Conservation (phyloP, 1,140 invertebrate species). For the Nebria ingens region DNA sequence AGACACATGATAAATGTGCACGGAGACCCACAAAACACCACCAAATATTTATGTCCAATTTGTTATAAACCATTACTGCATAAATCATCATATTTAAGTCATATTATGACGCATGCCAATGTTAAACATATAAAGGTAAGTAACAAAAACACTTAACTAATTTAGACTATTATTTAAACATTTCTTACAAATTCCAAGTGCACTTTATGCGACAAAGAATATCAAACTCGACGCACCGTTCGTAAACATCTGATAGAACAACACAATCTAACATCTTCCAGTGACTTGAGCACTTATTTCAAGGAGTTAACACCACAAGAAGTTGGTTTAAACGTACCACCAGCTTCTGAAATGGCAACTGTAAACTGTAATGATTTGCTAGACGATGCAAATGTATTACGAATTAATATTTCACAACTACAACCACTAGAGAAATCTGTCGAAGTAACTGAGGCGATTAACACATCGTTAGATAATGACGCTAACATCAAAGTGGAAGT, state of each 20-base stretch:
- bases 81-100: not conserved
- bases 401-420: not conserved
- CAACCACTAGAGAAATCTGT: not conserved
- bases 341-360: not conserved
- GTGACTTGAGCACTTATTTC: not conserved
- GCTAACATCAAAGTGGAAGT: not conserved
- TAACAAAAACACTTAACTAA: not conserved
- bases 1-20: constrained; percentile 23
- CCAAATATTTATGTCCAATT: not conserved
- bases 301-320: not conserved
- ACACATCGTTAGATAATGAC: not conserved
- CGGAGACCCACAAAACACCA: constrained; percentile 5
- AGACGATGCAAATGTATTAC: not conserved
- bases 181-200: constrained; percentile 17
- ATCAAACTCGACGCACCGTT: not conserved
- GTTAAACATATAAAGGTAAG: constrained; percentile 22
- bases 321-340: not conserved
- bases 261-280: not conserved
- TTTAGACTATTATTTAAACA: not conserved
- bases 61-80: not conserved
- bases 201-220: not conserved
- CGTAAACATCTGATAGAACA: not conserved
- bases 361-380: not conserved
- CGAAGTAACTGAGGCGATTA: no score
- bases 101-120: constrained; percentile 15